These are phyloP conservation scores for Picus viridis DNA, from an alignment of 2,797 vertebrate species.

Conservation along the genomic window DNA sequence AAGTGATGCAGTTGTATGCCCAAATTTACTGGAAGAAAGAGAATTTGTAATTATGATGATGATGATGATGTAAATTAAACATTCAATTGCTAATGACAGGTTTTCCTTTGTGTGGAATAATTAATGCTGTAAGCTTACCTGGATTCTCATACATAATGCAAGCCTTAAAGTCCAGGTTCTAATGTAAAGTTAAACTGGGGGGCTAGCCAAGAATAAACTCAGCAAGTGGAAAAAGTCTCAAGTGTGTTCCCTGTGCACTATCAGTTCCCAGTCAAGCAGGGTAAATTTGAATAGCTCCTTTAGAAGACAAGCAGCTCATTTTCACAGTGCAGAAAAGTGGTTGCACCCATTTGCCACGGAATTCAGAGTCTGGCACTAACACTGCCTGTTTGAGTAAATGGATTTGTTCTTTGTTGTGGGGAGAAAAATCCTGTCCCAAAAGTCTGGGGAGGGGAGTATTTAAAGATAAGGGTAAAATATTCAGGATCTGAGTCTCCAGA, in stretches of 20 bases:
- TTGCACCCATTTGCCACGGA: not conserved
- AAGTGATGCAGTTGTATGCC: not conserved
- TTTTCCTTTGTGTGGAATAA: conserved; percentile 63
- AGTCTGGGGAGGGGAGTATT: not conserved
- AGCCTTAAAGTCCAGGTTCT: conserved; percentile 26
- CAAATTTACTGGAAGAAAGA: conserved; percentile 27
- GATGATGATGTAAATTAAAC: conserved; percentile 15
- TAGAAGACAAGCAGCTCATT: not conserved
- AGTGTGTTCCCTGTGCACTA: not conserved
- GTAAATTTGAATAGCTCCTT: conserved; percentile 1
- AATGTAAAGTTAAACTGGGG: conserved; percentile 51
- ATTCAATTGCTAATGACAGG: conserved; percentile 56
- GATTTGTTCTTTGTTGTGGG: not conserved
- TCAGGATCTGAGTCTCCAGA: not conserved
- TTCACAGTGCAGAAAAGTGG: not conserved
- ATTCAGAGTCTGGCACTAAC: not conserved
- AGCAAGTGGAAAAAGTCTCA: conserved; percentile 52
- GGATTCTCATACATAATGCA: conserved; percentile 70
- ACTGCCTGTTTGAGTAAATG: not conserved
- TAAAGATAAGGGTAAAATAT: conserved; percentile 18
- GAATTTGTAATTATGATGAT: not conserved
- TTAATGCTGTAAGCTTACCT: conserved; percentile 69
- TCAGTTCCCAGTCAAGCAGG: not conserved
- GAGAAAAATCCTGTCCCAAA: not conserved
- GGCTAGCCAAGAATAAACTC: conserved; percentile 40